Base-by-base conservation (phyloP, 2,888 invertebrate genomes). In the Aromia moschata region DNA sequence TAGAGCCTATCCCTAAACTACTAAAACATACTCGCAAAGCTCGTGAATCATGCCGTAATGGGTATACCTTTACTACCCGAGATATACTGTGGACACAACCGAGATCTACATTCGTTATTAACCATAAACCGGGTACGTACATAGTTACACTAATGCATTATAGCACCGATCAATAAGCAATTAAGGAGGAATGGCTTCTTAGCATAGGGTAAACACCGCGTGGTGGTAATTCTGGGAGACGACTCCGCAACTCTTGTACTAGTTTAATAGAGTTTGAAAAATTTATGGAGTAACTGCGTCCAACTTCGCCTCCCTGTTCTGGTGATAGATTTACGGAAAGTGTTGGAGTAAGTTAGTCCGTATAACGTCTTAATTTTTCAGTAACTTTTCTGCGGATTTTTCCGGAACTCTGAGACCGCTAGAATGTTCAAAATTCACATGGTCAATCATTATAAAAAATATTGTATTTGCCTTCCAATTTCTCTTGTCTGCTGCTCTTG, bases 151-250 rank as follows among this genome's bases (percentile, higher is more conserved):
- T 33, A 33, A 33, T 33, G 33, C 33, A 33, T 7, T 33, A 33
- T 43, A 43, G 25, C 20, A 12, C 11, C 20, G 25, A 43, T 43
- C 43, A 12, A 43, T 43, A 25, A 25, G 43, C 25, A 43, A 40
- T 40, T 40, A 40, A 9, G 40, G 17, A 40, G 40, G 17, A 40
- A 40, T 10, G 18, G 10, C 40, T 16, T 40, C 40, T 25, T 25
- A 25, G n/a, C 16, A 40, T 15, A 17, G 17, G n/a, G 18, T 17
- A 40, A 40, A 40, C 40, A 16, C 17, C 37, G 15, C 16, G 16
- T 17, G 10, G 17, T 40, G 17, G 17, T 18, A 18, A 40, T 40
- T 40, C 25, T 25, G 25, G 25, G 4, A 3, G 25, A 7, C 25
- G 25, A 25, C 7, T 25, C 25, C 25, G 25, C 3, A 7, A 3